These are phyloP conservation scores for Volucella inanis DNA, from an alignment of 2,888 invertebrate genomes.

Conservation along the genomic window DNA sequence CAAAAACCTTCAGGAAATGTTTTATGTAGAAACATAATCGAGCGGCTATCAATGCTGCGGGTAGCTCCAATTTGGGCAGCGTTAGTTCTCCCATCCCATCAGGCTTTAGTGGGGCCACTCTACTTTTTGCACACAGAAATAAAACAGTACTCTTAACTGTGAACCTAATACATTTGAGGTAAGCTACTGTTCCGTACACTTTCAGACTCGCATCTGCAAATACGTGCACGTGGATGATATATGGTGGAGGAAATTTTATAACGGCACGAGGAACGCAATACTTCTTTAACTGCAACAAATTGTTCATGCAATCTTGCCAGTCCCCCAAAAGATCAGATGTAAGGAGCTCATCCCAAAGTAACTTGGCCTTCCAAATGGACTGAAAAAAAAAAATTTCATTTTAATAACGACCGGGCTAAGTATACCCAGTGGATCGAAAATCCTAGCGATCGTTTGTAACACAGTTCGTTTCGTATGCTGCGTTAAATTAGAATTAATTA, in stretches of 20 bases:
- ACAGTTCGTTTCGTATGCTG: not conserved
- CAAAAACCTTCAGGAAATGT: not conserved
- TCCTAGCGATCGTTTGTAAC: not conserved
- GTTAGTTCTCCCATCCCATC: not conserved
- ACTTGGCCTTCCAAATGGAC: too few relatives aligned
- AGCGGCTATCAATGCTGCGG: constrained; percentile 20
- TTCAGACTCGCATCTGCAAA: constrained; percentile 18
- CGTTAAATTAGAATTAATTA: not conserved
- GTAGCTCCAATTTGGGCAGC: constrained; percentile 30
- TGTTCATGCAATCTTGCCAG: too few relatives aligned
- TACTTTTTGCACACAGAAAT: constrained; percentile 6
- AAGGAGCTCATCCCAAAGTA: too few relatives aligned
- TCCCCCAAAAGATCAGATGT: too few relatives aligned
- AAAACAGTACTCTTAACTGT: not conserved
- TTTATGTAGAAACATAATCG: constrained; percentile 11
- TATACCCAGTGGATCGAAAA: constrained; percentile 13
- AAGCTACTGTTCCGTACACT: constrained; percentile 8
- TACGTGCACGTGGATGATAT: not conserved
- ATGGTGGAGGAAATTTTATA: not conserved
- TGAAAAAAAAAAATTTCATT: too few relatives aligned
- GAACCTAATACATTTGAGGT: not conserved
- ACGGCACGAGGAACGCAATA: constrained; percentile 4
- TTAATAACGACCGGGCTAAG: constrained; percentile 16
- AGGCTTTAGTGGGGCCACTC: constrained; percentile 18
- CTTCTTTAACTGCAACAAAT: constrained; percentile 22